phyloP scores from a whole-genome alignment of 2,888 invertebrate species.

The Beris chalybata region DNA sequence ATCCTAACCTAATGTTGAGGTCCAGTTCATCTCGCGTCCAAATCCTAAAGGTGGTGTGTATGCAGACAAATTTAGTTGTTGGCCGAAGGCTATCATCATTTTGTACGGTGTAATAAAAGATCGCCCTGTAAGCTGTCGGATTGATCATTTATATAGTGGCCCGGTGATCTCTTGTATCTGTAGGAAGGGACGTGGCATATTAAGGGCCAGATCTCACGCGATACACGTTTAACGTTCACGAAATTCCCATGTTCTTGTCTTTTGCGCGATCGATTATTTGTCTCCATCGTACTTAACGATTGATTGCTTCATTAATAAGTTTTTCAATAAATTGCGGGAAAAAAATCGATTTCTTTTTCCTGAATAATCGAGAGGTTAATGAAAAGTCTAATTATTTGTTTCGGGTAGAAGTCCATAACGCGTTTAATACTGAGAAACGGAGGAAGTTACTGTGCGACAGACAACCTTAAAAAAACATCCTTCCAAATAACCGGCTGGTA shows the following conservation, averaged over 20 bases:
- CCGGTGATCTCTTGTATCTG: background rate
- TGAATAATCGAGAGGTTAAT: too few relatives aligned
- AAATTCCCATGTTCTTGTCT: constrained; percentile 28
- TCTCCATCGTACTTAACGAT: constrained; percentile 17
- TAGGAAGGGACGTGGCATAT: constrained; percentile 13
- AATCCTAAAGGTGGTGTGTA: background rate
- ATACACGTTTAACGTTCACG: constrained; percentile 11
- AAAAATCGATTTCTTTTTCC: too few relatives aligned
- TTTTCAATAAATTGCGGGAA: background rate
- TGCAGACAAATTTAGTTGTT: constrained; percentile 23
- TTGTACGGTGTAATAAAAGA: constrained; percentile 31
- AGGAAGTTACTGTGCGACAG: too few relatives aligned
- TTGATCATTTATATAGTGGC: constrained; percentile 30
- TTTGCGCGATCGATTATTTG: constrained; percentile 20
- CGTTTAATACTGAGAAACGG: too few relatives aligned
- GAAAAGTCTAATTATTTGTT: too few relatives aligned
- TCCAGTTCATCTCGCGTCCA: background rate
- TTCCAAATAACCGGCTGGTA: too few relatives aligned
- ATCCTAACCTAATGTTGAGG: constrained; percentile 2
- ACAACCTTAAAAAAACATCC: too few relatives aligned
- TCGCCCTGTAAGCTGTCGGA: constrained; percentile 34
- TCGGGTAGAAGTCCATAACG: too few relatives aligned
- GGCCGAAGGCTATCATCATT: constrained; percentile 29
- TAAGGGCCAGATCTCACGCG: constrained; percentile 31
- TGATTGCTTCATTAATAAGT: constrained; percentile 24